Evolutionary conservation across 2,888 invertebrate species (phyloP).

Genomic region (Caenorhabditis plicata): DNA sequence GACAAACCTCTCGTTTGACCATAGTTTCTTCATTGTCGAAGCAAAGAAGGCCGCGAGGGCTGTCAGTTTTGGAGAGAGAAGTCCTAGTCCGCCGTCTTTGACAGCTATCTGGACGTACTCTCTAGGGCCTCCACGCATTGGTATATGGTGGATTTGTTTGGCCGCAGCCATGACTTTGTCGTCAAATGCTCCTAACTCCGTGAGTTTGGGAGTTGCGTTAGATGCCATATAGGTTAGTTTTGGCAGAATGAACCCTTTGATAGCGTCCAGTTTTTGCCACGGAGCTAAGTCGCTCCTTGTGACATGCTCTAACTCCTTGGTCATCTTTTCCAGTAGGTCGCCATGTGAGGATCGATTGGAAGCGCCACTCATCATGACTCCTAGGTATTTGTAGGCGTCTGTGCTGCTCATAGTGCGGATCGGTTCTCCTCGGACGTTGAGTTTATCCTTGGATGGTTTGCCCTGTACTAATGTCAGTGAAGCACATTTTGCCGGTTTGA

Average conservation of each 20-base stretch:
- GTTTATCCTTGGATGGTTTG: neutral
- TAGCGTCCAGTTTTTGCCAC: slow-evolving; percentile 7
- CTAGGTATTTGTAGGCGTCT: slow-evolving; percentile 14
- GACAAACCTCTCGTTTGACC: slow-evolving; percentile 9
- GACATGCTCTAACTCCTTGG: slow-evolving; percentile 2
- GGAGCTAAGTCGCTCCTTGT: neutral
- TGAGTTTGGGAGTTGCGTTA: neutral
- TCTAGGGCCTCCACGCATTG: neutral
- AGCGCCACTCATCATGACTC: slow-evolving; percentile 2
- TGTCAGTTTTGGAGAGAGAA: slow-evolving; percentile 1
- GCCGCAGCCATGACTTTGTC: neutral
- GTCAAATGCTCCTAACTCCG: slow-evolving; percentile 1
- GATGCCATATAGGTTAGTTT: slow-evolving; percentile 6
- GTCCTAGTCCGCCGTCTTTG: slow-evolving; percentile 4
- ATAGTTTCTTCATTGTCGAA: slow-evolving; percentile 5
- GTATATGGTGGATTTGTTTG: slow-evolving; percentile 2
- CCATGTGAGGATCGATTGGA: neutral
- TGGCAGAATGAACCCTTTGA: slow-evolving; percentile 7
- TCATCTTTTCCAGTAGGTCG: neutral
- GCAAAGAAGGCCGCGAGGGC: slow-evolving; percentile 3
- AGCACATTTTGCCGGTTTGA: slow-evolving; percentile 34
- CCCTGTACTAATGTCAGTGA: slow-evolving; percentile 5
- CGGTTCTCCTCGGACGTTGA: neutral
- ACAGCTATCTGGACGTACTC: slow-evolving; percentile 10
- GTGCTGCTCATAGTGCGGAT: neutral